Base-by-base conservation (phyloP, 2,888 invertebrate genomes). In the Galerucella pusilla region DNA sequence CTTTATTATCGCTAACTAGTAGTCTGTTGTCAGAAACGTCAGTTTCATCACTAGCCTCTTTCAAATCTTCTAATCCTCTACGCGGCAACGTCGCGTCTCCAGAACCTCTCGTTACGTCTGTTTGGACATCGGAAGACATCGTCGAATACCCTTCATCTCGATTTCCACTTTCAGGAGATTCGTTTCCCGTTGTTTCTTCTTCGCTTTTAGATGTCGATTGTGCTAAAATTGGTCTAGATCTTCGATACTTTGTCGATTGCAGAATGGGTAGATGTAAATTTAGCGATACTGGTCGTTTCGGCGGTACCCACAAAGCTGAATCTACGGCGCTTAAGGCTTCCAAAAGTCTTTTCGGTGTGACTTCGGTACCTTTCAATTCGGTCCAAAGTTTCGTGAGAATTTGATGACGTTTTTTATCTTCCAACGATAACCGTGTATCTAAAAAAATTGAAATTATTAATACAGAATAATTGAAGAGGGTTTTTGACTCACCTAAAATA, bases 121-220 rank as follows among this genome's bases (percentile, higher is more conserved):
- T 92, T 86, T 94, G 94, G 1, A 94, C 93, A 85, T 94, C 94
- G 78, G 94, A 94, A 12, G 94, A 94, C 94, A 94, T 94, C 5
- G 94, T 94, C 75, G 94, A 94, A 87, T 94, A 94, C 20, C 70
- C 94, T 85, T 94, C 94, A 88, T 94, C 94, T 80, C 94, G 91
- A 80, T 93, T 93, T 60, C 93, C 93, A 82, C 93, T 93, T 83
- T 93, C 93, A 0, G 93, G 93, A 76, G 93, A 93, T 85, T 94
- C 93, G 79, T 92, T 93, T 14, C 92, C 93, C 2, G 86, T 85
- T 45, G 91, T 93, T 82, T 92, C 92, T 76, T 92, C 92, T 73
- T 90, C 91, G 74, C 91, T 91, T 79, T 88, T 88, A 63, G 85
- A 87, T 78, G 85, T 85, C 14, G 85, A 84, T 83, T 90, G 89